Base-by-base conservation (phyloP, 64 coral and sea anemone species). In the Dendronephthya gigantea region DNA sequence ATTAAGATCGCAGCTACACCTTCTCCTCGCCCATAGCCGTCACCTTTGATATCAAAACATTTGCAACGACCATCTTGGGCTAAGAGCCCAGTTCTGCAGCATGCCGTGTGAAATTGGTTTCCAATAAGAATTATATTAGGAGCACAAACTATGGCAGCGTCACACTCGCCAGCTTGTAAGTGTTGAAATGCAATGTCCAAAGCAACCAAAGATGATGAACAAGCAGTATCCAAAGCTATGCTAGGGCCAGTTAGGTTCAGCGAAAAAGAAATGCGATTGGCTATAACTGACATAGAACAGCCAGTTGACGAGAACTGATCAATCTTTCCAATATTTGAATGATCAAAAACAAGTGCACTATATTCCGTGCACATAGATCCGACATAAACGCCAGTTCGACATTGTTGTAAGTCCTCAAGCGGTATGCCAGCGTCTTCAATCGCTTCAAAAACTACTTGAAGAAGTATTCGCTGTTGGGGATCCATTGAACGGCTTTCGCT, bases 161-260 rank as follows among this genome's bases (percentile, higher is more conserved):
- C 86, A 48, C 90, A 92, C 3, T 90, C 86, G 38, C 38, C 82
- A 45, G 90, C 87, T 10, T 84, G 76, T 29, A 93, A 36, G 32
- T 50, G 90, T 29, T 84, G 85, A 50, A 36, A 25, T 29, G 92
- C 92, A 32, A 93, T 30, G 7, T 88, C 90, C 28, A 93, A 75
- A 31, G 92, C 92, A 1, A 83, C 87, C 17, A 90, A 68, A 0
- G 92, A 93, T 2, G 92, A 93, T 3, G 88, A 93, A 30, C 92
- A 93, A 4, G 92, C 92, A 0, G 92, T 93, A 79, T 93, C 88
- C 36, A 93, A 66, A 13, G 82, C 84, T 49, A 96, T 70, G 82
- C 93, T 96, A 2, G 93, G 93, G 22, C 93, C 93, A 27, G 93
- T 96, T 25, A 96, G 45, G 85, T 96, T 96, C 9, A 96, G 84